phyloP scores from a whole-genome alignment of 1,140 invertebrate genomes.

The Archivesica marissinica region DNA sequence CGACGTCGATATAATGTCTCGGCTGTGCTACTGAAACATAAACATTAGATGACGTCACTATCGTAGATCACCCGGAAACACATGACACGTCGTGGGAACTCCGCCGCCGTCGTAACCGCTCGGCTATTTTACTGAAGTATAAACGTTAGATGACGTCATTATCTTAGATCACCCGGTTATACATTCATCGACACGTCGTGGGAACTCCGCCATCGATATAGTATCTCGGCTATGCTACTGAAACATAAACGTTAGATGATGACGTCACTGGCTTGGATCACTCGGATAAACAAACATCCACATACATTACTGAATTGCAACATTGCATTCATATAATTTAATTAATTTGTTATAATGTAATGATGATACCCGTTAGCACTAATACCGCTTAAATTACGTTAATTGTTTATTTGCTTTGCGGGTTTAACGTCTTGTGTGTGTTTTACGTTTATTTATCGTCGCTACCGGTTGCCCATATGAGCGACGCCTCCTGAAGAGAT shows the following conservation, averaged over 20 bases:
- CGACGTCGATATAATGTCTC: constrained; percentile 76
- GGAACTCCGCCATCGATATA: constrained; percentile 80
- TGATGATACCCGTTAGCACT: no score
- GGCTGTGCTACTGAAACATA: constrained; percentile 72
- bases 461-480: no score
- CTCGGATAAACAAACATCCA: no score
- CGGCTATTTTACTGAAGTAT: constrained; percentile 75
- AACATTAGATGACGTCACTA: background rate
- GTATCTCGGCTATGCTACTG: constrained; percentile 77
- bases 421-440: no score
- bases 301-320: no score
- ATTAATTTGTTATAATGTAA: no score
- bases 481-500: no score
- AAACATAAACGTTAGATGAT: constrained; percentile 5
- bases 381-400: no score
- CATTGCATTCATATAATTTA: no score
- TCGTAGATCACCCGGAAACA: constrained; percentile 82
- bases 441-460: no score
- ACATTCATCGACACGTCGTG: constrained; percentile 80
- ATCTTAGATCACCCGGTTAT: constrained; percentile 79
- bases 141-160: background rate
- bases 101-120: constrained; percentile 76
- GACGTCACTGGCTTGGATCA: background rate
- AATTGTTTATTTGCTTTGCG: no score
- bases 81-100: constrained; percentile 80